Evolutionary conservation across 1,140 invertebrate genomes (phyloP).

Genomic region (Drosophila ficusphila): DNA sequence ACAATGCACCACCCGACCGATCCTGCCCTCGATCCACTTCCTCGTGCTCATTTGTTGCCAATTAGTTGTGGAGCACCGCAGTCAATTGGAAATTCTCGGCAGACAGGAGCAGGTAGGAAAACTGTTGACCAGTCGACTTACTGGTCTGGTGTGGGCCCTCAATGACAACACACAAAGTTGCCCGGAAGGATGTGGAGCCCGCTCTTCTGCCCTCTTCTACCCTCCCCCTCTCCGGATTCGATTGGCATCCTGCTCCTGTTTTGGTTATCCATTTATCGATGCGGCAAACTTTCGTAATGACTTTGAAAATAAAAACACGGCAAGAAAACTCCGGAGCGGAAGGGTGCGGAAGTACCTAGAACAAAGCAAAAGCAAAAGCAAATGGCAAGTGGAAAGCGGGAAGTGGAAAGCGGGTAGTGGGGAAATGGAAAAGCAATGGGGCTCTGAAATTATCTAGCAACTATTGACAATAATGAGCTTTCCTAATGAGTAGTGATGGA

Average conservation of each 20-base stretch:
- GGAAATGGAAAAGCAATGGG: too few species aligned
- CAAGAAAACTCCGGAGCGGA: constrained; percentile 5
- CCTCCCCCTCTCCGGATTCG: too few species aligned
- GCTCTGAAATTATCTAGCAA: constrained; percentile 59
- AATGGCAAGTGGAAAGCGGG: too few species aligned
- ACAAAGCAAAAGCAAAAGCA: too few species aligned
- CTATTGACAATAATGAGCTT: constrained; percentile 82
- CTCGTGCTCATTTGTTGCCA: constrained; percentile 79
- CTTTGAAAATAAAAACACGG: constrained; percentile 78
- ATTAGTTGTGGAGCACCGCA: constrained; percentile 79
- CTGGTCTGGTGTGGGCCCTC: neutral
- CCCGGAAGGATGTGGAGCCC: constrained; percentile 19
- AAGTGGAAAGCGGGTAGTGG: too few species aligned
- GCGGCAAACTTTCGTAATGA: constrained; percentile 80
- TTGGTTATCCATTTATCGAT: constrained; percentile 82
- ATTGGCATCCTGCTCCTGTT: constrained; percentile 53
- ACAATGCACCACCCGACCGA: constrained; percentile 18
- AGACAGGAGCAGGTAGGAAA: constrained; percentile 29
- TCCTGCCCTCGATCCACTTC: constrained; percentile 9
- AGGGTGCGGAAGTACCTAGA: neutral
- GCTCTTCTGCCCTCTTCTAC: too few species aligned
- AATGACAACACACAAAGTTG: constrained; percentile 50
- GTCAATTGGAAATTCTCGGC: constrained; percentile 76
- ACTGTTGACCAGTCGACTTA: constrained; percentile 11
- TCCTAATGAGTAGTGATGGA: constrained; percentile 70